Evolutionary conservation across 2,797 vertebrate genomes (phyloP).

Genomic region (Pseudochaenichthys georgianus): DNA sequence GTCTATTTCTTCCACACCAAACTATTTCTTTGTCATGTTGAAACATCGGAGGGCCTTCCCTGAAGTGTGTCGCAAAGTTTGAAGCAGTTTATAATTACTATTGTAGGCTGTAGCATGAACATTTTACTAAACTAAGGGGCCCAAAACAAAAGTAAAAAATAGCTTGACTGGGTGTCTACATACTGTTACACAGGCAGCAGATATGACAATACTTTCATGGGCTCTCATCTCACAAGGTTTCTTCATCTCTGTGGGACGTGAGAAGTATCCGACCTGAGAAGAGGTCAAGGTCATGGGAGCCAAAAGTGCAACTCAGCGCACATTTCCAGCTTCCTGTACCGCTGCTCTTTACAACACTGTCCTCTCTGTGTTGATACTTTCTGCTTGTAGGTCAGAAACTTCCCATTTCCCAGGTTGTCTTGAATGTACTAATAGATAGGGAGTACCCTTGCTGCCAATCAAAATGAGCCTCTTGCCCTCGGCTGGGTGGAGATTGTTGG

Average conservation of each 20-base stretch:
- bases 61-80: neutral
- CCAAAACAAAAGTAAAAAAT: neutral
- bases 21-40: neutral
- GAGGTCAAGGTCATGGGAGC: slow-evolving; percentile 62
- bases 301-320: slow-evolving; percentile 36
- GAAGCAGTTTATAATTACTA: neutral
- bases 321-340: slow-evolving; percentile 54
- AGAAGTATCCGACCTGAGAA: slow-evolving; percentile 56
- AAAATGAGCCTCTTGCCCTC: slow-evolving; percentile 80
- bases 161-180: neutral
- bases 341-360: slow-evolving; percentile 55
- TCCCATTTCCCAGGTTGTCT: slow-evolving; percentile 51
- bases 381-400: slow-evolving; percentile 68
- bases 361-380: slow-evolving; percentile 53
- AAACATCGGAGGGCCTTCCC: neutral
- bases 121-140: neutral
- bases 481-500: slow-evolving; percentile 74
- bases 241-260: slow-evolving; percentile 40
- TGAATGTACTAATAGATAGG: slow-evolving; percentile 77
- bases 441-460: slow-evolving; percentile 82
- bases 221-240: neutral
- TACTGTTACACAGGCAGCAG: neutral
- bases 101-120: neutral
- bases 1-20: slow-evolving; percentile 1
- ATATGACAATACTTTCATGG: neutral